A percentile compares a stretch with the other conserved stretches of the same genome.
Conservation (phyloP, 30 jellyfish, hydroid and myxozoan species). For the Aurelia coerulea region DNA sequence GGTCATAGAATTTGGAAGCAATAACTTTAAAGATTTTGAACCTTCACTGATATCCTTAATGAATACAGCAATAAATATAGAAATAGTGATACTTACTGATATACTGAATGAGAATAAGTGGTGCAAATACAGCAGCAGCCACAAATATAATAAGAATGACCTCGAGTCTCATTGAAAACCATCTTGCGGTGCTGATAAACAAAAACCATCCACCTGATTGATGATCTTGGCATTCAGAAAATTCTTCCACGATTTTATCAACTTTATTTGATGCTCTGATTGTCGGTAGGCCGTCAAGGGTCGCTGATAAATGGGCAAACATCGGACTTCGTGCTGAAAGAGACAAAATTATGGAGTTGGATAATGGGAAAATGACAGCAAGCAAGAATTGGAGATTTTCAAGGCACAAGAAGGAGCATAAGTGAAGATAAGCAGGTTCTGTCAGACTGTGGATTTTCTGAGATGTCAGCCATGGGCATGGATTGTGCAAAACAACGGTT, state of each 20-base stretch:
- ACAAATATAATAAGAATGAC: slow-evolving; percentile 33
- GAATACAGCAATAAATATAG: too few species aligned
- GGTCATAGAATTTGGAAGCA: too few species aligned
- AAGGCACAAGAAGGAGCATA: too few species aligned
- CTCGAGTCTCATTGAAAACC: slow-evolving; percentile 83
- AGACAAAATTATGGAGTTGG: not conserved
- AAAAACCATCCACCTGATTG: slow-evolving; percentile 78
- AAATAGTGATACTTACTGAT: slow-evolving; percentile 32
- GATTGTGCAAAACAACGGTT: too few species aligned
- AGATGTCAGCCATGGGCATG: too few species aligned
- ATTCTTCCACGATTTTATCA: slow-evolving; percentile 46
- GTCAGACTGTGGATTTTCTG: too few species aligned
- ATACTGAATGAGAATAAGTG: slow-evolving; percentile 34
- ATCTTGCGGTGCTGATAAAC: slow-evolving; percentile 50
- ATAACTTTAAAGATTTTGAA: too few species aligned
- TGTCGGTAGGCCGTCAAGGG: slow-evolving; percentile 70
- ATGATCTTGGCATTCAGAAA: slow-evolving; percentile 63
- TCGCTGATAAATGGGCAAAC: slow-evolving; percentile 77
- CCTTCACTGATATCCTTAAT: too few species aligned
- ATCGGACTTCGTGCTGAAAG: slow-evolving; percentile 75
- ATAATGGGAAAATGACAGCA: not conserved
- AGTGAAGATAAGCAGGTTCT: too few species aligned
- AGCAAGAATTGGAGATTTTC: too few species aligned
- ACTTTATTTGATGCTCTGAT: slow-evolving; percentile 57
- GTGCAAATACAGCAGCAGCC: slow-evolving; percentile 42